Conservation (phyloP, 1,140 invertebrate species). For the Solenopsis invicta region DNA sequence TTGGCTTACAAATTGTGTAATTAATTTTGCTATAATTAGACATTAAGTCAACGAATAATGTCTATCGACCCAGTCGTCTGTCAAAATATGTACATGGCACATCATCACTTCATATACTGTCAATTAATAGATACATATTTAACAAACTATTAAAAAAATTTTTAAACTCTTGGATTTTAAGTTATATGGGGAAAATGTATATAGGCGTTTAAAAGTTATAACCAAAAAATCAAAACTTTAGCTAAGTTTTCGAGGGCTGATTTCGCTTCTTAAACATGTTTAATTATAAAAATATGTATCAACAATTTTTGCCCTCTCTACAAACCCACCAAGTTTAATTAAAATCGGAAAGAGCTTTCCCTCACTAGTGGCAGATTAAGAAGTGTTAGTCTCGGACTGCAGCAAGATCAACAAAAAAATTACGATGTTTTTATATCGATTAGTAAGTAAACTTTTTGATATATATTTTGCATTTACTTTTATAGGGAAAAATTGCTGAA, state of each 20-base stretch:
- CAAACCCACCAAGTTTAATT: too few species aligned
- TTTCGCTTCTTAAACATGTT: too few species aligned
- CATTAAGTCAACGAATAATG: slow-evolving; percentile 48
- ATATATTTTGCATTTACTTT: neutral
- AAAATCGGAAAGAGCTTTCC: too few species aligned
- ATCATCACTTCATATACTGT: neutral
- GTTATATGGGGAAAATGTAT: neutral
- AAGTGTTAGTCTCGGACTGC: slow-evolving; percentile 49
- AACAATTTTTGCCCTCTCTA: too few species aligned
- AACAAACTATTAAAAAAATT: neutral
- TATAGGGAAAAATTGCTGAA: neutral
- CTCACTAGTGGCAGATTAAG: neutral
- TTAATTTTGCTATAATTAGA: slow-evolving; percentile 65
- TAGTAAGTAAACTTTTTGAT: slow-evolving; percentile 57
- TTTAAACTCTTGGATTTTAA: neutral
- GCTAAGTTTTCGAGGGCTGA: too few species aligned
- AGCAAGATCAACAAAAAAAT: slow-evolving; percentile 1
- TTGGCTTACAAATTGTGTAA: slow-evolving; percentile 47
- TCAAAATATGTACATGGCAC: slow-evolving; percentile 7
- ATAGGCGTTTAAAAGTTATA: too few species aligned
- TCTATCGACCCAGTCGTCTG: slow-evolving; percentile 41
- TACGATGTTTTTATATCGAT: neutral
- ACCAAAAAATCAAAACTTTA: too few species aligned
- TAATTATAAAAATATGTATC: too few species aligned
- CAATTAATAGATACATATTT: neutral